These are phyloP conservation scores for Ascaphus truei DNA, from an alignment of 2,113 vertebrate genomes.

Conservation along the genomic window DNA sequence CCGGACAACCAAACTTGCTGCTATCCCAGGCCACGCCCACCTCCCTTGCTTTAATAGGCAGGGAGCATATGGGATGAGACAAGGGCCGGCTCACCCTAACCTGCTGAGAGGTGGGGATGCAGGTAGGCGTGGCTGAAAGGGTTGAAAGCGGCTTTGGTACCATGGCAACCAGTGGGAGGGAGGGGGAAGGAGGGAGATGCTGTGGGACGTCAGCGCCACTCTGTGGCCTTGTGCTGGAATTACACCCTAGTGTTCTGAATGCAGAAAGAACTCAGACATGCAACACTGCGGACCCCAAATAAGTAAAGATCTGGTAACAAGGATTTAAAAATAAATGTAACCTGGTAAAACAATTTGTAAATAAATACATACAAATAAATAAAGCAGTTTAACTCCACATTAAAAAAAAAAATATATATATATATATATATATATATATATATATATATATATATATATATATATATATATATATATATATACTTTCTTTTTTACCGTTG, in stretches of 20 bases:
- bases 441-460: too few relatives aligned
- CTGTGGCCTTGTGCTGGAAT: not conserved
- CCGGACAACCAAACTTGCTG: constrained; percentile 31
- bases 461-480: too few relatives aligned
- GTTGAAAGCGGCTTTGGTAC: constrained; percentile 30
- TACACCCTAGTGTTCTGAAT: not conserved
- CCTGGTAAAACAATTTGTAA: too few relatives aligned
- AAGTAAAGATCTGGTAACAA: too few relatives aligned
- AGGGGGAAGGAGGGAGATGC: not conserved
- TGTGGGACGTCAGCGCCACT: not conserved
- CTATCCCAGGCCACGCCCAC: constrained; percentile 4
- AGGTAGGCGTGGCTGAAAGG: not conserved
- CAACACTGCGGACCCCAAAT: too few relatives aligned
- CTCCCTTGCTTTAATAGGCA: not conserved
- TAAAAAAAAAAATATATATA: too few relatives aligned
- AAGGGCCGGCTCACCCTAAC: constrained; percentile 27
- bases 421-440: too few relatives aligned
- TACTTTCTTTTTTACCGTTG: too few relatives aligned
- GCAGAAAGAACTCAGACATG: too few relatives aligned
- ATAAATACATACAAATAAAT: too few relatives aligned
- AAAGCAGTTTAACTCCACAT: too few relatives aligned
- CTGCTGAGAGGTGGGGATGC: constrained; percentile 8
- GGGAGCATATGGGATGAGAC: constrained; percentile 3
- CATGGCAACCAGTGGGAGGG: constrained; percentile 28
- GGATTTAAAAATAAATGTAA: too few relatives aligned